phyloP scores from a whole-genome alignment of 2,797 vertebrate genomes.

The Clarias laeviceps region DNA sequence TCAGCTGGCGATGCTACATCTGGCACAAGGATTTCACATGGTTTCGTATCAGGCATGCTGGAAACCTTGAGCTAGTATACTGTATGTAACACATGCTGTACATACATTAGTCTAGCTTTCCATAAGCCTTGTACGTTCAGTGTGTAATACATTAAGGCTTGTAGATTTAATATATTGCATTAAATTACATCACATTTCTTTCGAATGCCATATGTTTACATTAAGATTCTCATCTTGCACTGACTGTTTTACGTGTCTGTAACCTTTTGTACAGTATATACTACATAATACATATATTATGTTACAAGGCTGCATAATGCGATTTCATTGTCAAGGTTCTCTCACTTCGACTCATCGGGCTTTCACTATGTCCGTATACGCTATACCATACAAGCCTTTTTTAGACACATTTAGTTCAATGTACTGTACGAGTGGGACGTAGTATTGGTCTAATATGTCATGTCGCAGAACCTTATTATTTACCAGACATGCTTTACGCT shows the following conservation, averaged over 20 bases:
- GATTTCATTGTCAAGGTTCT: not conserved
- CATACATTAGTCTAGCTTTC: not conserved
- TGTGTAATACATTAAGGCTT: not conserved
- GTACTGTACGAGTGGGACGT: not conserved
- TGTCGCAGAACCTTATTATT: not conserved
- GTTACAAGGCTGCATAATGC: constrained; percentile 10
- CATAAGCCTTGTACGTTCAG: constrained; percentile 5
- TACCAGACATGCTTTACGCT: constrained; percentile 29
- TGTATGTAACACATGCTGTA: not conserved
- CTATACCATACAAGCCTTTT: not conserved
- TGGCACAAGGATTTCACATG: not conserved
- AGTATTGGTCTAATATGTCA: not conserved
- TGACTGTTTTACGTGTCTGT: not conserved
- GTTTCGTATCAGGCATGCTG: not conserved
- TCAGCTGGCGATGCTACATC: constrained; percentile 6
- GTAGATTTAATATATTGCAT: not conserved
- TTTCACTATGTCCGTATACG: not conserved
- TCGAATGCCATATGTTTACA: constrained; percentile 6
- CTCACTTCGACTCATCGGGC: not conserved
- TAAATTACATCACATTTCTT: constrained; percentile 18
- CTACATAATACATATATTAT: constrained; percentile 15
- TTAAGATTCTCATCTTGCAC: not conserved
- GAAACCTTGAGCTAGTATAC: not conserved
- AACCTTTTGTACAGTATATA: constrained; percentile 10
- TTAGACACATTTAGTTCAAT: not conserved